Base-by-base conservation (phyloP, 2,797 vertebrate species). In the Acropternis orthonyx region DNA sequence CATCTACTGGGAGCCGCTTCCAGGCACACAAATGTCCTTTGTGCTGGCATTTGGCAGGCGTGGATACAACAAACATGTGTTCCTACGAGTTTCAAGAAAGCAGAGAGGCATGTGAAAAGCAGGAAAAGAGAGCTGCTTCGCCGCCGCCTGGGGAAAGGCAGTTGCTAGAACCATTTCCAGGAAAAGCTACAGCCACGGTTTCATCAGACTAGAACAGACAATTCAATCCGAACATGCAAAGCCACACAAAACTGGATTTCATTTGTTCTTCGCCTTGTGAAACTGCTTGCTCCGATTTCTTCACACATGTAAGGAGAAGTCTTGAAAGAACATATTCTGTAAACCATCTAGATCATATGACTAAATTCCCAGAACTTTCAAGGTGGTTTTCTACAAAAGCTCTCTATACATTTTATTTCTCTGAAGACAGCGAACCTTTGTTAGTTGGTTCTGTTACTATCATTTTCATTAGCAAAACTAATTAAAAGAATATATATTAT, bases 1-100 rank as follows among this genome's bases (percentile, higher is more conserved):
- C 95, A 96, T 55, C 96, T 96, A 9, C 95, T 27, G 18, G 17
- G 14, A 85, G 34, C 46, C 12, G 12, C 30, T 48, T 8, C 12
- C 23, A 2, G 1, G 7, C 6, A 0, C 44, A 2, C 23, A 2
- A 8, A 17, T 0, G 9, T 8, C 46, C 28, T 10, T n/a, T 7
- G 0, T 30, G 19, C 48, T 1, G 41, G 21, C 21, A 1, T 28
- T 32, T 9, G 41, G 19, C 76, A 68, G 37, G 26, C 3, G 12
- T 0, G 1, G 7, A 28, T 65, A 46, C 36, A 15, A 26, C 22
- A 34, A 2, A 44, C 55, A 6, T 4, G 7, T 8, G 6, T 3
- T 58, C 59, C 22, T 43, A 0, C 4, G 13, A 15, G 34, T 17
- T 56, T 61, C 28, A 10, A 43, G 36, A 78, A 21, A 63, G 46